Conservation (phyloP, 2,113 vertebrate species). For the Phalacrocorax aristotelis region DNA sequence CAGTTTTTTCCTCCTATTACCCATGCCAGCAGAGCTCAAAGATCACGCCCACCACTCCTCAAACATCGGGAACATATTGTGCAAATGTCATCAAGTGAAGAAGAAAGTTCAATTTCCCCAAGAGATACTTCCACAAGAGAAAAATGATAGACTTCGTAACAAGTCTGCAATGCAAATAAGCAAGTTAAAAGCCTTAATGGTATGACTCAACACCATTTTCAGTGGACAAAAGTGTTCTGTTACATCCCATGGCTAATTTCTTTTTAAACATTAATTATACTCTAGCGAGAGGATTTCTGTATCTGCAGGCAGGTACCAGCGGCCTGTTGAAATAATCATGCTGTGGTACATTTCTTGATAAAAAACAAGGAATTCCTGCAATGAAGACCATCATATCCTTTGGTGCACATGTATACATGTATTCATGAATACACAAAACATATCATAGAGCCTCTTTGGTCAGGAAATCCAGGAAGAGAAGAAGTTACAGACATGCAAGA, state of each 20-base stretch:
- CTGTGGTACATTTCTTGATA: neutral
- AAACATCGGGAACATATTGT: neutral
- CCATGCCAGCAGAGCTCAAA: neutral
- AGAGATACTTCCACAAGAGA: conserved; percentile 24
- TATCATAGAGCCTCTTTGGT: neutral
- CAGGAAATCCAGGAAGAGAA: neutral
- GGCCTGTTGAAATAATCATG: neutral
- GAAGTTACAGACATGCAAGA: neutral
- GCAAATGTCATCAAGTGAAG: conserved; percentile 10
- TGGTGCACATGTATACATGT: accelerated
- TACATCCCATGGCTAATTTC: conserved; percentile 4
- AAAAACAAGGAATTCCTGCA: neutral
- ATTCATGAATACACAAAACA: neutral
- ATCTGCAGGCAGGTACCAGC: conserved; percentile 1
- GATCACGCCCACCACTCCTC: neutral
- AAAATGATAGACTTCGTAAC: conserved; percentile 43
- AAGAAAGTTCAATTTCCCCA: conserved; percentile 21
- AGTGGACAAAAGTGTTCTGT: conserved; percentile 32
- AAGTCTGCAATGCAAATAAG: conserved; percentile 40
- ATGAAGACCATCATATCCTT: neutral
- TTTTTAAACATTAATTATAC: conserved; percentile 26
- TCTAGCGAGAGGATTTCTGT: neutral
- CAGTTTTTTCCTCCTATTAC: neutral
- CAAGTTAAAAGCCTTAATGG: conserved; percentile 47
- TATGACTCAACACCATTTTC: conserved; percentile 44